Conservation (phyloP, 2,797 vertebrate species). For the Fistularia tabacaria region DNA sequence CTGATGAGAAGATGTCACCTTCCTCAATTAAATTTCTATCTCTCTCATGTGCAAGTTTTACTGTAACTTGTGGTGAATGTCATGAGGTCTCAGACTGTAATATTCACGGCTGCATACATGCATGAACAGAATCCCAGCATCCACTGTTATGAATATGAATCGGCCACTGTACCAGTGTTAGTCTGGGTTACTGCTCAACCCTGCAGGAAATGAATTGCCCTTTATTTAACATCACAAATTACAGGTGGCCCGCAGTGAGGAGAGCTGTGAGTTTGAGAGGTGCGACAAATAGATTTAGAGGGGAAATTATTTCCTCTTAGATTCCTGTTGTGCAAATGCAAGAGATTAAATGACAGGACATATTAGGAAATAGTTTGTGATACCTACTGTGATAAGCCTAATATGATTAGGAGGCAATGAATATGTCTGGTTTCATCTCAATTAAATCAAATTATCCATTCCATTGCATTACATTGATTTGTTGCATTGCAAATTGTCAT, state of each 20-base stretch:
- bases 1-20: too few relatives aligned
- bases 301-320: conserved; percentile 60
- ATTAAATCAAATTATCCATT: conserved; percentile 60
- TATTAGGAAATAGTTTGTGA: conserved; percentile 70
- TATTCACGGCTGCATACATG: conserved; percentile 35
- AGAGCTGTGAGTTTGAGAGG: conserved; percentile 61
- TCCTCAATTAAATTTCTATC: neutral
- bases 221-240: conserved; percentile 79
- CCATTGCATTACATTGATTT: conserved; percentile 62
- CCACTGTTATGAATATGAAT: conserved; percentile 67
- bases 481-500: conserved; percentile 60
- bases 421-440: conserved; percentile 63
- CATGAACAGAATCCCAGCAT: conserved; percentile 30
- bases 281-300: conserved; percentile 71
- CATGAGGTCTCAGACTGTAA: conserved; percentile 26
- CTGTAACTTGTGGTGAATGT: conserved; percentile 21
- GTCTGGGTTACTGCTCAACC: conserved; percentile 53
- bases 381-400: conserved; percentile 64
- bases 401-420: conserved; percentile 67
- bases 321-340: conserved; percentile 68
- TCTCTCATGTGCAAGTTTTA: conserved; percentile 12
- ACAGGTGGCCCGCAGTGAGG: conserved; percentile 67
- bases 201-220: conserved; percentile 77
- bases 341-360: conserved; percentile 71
- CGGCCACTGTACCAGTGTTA: conserved; percentile 57